These are phyloP conservation scores for Andrena minutula DNA, from an alignment of 2,888 invertebrate genomes.

Conservation along the genomic window DNA sequence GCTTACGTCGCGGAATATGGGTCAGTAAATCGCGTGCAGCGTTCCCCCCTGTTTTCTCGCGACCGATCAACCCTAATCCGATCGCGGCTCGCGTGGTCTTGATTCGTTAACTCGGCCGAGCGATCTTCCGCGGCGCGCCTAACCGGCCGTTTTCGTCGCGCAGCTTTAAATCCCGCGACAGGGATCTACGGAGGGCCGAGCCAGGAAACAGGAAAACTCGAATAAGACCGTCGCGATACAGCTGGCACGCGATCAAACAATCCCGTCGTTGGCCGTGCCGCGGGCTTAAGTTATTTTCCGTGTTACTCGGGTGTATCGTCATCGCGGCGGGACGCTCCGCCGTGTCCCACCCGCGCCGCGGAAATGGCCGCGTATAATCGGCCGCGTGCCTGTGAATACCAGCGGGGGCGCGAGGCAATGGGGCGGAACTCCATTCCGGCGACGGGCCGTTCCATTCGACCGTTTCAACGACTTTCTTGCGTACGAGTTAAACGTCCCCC, in stretches of 20 bases:
- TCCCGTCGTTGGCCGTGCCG: neutral
- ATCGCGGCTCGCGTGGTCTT: slow-evolving; percentile 44
- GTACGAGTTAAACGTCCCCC: neutral
- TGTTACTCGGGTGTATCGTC: slow-evolving; percentile 14
- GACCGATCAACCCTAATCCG: slow-evolving; percentile 50
- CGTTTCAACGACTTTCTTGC: slow-evolving; percentile 1
- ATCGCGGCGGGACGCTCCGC: neutral
- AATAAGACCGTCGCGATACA: slow-evolving; percentile 57
- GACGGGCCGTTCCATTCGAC: slow-evolving; percentile 1
- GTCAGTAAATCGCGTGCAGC: slow-evolving; percentile 57
- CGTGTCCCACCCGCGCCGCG: neutral
- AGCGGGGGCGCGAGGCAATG: neutral
- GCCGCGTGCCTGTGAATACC: neutral
- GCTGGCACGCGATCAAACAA: slow-evolving; percentile 69
- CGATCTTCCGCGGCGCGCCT: slow-evolving; percentile 52
- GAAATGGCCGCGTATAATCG: slow-evolving; percentile 24
- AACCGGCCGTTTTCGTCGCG: slow-evolving; percentile 46
- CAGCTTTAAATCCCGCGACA: slow-evolving; percentile 41
- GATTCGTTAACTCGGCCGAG: slow-evolving; percentile 62
- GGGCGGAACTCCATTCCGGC: neutral
- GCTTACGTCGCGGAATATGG: slow-evolving; percentile 39
- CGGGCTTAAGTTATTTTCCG: slow-evolving; percentile 36
- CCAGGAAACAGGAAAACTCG: slow-evolving; percentile 60
- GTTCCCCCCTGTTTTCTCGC: slow-evolving; percentile 18
- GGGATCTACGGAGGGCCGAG: slow-evolving; percentile 34